Base-by-base conservation (phyloP, 1,140 invertebrate species). In the Drosophila rufa region DNA sequence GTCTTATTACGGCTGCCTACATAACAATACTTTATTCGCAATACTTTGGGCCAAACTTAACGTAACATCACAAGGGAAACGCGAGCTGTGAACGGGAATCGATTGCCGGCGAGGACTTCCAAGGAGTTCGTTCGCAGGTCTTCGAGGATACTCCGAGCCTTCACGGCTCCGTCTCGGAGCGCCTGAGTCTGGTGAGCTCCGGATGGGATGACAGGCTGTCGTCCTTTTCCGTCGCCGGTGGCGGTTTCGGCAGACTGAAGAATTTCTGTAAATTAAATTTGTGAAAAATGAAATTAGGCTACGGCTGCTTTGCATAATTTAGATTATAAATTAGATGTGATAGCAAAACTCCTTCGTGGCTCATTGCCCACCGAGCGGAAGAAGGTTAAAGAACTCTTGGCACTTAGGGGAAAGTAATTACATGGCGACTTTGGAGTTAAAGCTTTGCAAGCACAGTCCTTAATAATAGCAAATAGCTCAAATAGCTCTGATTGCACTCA, bases 201-300 rank as follows among this genome's bases (percentile, higher is more conserved):
- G 85, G 70, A 79, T 87, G 46, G 14, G 66, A 56, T 25, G 66
- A 19, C 79, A 73, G 62, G 17, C 43, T 66, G 60, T 59, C 61
- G 53, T 70, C 74, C 45, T 78, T 75, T 22, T 57, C 74, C 38
- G 22, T 25, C 22, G 85, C 85, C 70, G 43, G 51, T 58, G 90
- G 87, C 73, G 79, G 67, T 73, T 92, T 92, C 51, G 92, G 92
- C 80, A 92, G 79, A 80, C 92, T 92, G 76, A 91, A 92, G 91
- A 92, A 92, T 92, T 92, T 92, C 92, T 92, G 79, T 80, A 87
- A 92, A 86, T 87, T 83, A 86, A 90, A 83, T 90, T 90, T 90
- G 64, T 79, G 60, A 82, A 90, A 90, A 90, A 90, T 90, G 67
- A 90, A 90, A 90, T 90, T 89, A 89, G 85, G 75, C 79, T 86